These are phyloP conservation scores for Emberiza fucata DNA, from an alignment of 2,113 vertebrate genomes.

Conservation along the genomic window DNA sequence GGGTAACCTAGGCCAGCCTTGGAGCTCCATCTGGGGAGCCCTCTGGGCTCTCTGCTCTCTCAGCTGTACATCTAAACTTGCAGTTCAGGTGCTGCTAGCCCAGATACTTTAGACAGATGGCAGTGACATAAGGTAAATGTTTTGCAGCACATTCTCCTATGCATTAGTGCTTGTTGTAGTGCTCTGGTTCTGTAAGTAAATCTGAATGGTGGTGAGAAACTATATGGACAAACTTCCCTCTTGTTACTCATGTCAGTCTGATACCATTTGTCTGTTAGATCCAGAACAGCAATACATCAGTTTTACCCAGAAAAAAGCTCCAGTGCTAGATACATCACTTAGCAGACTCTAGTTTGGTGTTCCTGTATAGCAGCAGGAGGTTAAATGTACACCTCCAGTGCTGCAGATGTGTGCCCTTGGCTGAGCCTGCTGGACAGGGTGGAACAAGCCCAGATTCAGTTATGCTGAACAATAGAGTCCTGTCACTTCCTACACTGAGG, in stretches of 20 bases:
- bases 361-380: not conserved
- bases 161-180: not conserved
- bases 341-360: not conserved
- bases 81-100: not conserved
- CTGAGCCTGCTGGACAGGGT: not conserved
- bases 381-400: not conserved
- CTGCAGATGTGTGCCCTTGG: not conserved
- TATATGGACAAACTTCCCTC: not conserved
- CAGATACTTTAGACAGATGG: not conserved
- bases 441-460: constrained; percentile 37
- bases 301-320: not conserved
- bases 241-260: not conserved
- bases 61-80: not conserved
- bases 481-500: constrained; percentile 52
- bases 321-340: not conserved
- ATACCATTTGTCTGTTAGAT: not conserved
- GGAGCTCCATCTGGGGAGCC: not conserved
- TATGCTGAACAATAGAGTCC: constrained; percentile 36
- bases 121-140: not conserved
- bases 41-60: not conserved
- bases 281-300: not conserved
- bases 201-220: not conserved
- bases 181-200: not conserved
- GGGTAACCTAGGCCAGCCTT: not conserved
- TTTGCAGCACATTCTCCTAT: not conserved